These are phyloP conservation scores for Rhyacophila evoluta DNA, from an alignment of 2,888 invertebrate species.

Conservation along the genomic window DNA sequence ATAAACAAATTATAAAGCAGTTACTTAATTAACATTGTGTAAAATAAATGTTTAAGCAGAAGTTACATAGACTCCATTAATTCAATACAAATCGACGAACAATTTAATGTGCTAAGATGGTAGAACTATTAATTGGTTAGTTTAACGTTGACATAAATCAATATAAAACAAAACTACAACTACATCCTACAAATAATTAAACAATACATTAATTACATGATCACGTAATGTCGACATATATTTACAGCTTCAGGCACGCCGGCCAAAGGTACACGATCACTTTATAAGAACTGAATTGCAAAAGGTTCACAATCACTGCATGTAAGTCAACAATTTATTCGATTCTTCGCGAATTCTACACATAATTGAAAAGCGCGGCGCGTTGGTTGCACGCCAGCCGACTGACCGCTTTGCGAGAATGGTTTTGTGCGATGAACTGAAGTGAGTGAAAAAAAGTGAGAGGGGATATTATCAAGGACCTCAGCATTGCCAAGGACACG, in stretches of 20 bases:
- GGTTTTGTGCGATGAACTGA: not conserved
- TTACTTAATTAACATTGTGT: too few relatives aligned
- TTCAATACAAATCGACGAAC: too few relatives aligned
- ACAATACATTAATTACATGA: too few relatives aligned
- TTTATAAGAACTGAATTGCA: not conserved
- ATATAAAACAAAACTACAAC: too few relatives aligned
- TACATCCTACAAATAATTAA: too few relatives aligned
- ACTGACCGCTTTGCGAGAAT: slow-evolving; percentile 12
- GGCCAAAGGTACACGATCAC: not conserved
- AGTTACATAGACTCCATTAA: too few relatives aligned
- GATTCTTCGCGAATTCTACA: not conserved
- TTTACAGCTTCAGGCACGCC: not conserved
- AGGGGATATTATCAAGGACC: slow-evolving; percentile 19
- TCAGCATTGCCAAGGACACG: not conserved
- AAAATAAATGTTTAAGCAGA: too few relatives aligned
- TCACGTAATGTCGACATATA: too few relatives aligned
- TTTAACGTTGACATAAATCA: too few relatives aligned
- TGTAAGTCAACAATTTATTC: not conserved
- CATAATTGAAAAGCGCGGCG: slow-evolving; percentile 17
- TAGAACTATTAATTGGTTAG: too few relatives aligned
- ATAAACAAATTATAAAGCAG: too few relatives aligned
- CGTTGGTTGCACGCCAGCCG: not conserved
- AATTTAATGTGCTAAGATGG: too few relatives aligned
- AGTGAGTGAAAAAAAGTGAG: slow-evolving; percentile 2
- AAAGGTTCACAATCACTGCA: not conserved